phyloP scores from a whole-genome alignment of 1,140 invertebrate species.

The Andricus grossulariae region DNA sequence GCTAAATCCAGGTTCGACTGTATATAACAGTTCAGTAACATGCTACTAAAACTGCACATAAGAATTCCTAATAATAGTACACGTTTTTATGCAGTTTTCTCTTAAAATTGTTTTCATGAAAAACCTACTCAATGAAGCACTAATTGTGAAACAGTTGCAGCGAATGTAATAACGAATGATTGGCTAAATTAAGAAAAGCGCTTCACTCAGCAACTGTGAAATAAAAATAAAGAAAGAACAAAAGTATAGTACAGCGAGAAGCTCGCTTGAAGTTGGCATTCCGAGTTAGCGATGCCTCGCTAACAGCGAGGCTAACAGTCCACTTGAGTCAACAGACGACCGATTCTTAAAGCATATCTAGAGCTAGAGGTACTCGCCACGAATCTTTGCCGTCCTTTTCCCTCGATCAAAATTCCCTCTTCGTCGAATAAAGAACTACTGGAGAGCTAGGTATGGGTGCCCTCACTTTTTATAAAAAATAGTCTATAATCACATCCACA shows the following conservation, averaged over 20 bases:
- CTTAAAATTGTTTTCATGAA: background rate
- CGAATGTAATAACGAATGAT: background rate
- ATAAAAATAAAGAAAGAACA: conserved; percentile 36
- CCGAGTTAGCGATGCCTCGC: conserved; percentile 61
- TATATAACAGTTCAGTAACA: too few relatives aligned
- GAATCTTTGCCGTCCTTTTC: background rate
- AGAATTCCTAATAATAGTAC: too few relatives aligned
- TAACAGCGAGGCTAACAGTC: conserved; percentile 64
- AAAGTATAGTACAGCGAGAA: conserved; percentile 31
- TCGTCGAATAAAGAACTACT: conserved; percentile 5
- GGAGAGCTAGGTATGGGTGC: background rate
- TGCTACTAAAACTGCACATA: too few relatives aligned
- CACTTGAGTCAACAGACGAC: conserved; percentile 63
- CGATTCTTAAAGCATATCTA: conserved; percentile 54
- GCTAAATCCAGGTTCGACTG: too few relatives aligned
- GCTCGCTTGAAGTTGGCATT: conserved; percentile 21
- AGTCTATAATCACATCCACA: background rate
- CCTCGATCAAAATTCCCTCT: conserved; percentile 38
- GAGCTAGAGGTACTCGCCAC: background rate
- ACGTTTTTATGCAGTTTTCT: too few relatives aligned
- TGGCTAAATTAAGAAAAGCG: conserved; percentile 25
- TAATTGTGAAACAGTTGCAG: background rate
- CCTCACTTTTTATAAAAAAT: background rate
- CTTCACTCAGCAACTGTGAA: background rate
- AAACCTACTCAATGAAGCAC: background rate